These are phyloP conservation scores for Diplogasteroides magnus DNA, from an alignment of 1,140 invertebrate genomes.

Conservation along the genomic window DNA sequence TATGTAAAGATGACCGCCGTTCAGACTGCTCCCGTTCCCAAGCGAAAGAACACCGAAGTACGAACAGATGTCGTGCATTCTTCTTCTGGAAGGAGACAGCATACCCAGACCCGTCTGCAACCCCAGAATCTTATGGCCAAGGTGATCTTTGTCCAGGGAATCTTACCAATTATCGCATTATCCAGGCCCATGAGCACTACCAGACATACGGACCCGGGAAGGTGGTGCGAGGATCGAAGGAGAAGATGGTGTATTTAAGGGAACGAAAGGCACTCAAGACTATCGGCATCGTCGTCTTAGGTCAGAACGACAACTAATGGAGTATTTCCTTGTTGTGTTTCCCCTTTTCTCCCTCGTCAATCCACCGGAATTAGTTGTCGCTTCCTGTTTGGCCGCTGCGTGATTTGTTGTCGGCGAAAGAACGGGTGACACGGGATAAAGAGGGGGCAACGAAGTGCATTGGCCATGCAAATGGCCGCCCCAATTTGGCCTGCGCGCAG, in stretches of 20 bases:
- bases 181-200: slow-evolving; percentile 32
- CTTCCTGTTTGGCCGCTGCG: too few species aligned
- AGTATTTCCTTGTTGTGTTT: too few species aligned
- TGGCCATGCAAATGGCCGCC: too few species aligned
- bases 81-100: slow-evolving; percentile 6
- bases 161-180: slow-evolving; percentile 4
- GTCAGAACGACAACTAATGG: slow-evolving; percentile 45
- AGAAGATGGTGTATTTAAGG: slow-evolving; percentile 54
- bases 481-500: too few species aligned
- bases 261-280: slow-evolving; percentile 61
- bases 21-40: not conserved
- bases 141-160: slow-evolving; percentile 2
- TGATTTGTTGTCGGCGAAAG: too few species aligned
- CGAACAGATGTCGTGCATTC: slow-evolving; percentile 9
- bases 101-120: slow-evolving; percentile 21
- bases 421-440: too few species aligned
- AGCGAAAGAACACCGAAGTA: slow-evolving; percentile 31
- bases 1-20: slow-evolving; percentile 18
- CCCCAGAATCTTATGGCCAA: slow-evolving; percentile 27
- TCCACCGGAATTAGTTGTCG: too few species aligned
- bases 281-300: slow-evolving; percentile 59
- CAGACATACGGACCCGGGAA: slow-evolving; percentile 36
- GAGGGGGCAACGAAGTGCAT: too few species aligned
- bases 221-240: slow-evolving; percentile 49
- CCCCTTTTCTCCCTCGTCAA: too few species aligned